phyloP scores from a whole-genome alignment of 2,113 vertebrate species.

The Mesembrinibis cayennensis region DNA sequence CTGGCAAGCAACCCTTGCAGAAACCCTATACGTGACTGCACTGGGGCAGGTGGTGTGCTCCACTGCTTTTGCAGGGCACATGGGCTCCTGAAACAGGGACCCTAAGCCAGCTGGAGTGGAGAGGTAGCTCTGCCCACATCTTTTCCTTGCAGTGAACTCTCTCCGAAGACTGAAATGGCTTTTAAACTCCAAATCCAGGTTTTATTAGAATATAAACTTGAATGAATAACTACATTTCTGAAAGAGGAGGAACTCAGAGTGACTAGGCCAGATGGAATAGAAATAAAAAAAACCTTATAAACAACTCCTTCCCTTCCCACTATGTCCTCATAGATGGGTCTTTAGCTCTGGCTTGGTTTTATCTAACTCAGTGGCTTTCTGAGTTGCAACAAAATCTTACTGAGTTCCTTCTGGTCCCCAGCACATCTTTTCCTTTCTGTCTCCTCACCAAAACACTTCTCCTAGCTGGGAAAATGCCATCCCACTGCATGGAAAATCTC shows the following conservation, averaged over 20 bases:
- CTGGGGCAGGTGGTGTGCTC: not conserved
- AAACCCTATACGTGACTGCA: accelerated
- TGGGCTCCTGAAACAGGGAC: not conserved
- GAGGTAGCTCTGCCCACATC: not conserved
- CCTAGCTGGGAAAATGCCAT: not conserved
- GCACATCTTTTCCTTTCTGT: not conserved
- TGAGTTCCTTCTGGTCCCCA: not conserved
- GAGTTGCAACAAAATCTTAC: not conserved
- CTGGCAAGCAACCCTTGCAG: not conserved
- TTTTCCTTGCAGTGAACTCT: not conserved
- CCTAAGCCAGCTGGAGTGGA: accelerated
- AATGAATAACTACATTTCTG: not conserved
- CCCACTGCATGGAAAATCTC: not conserved
- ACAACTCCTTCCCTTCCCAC: not conserved
- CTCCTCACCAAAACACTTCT: not conserved
- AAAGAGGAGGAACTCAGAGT: not conserved
- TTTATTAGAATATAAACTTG: slow-evolving; percentile 1
- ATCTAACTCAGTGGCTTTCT: not conserved
- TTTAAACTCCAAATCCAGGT: not conserved
- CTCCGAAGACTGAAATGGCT: not conserved
- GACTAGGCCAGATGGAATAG: not conserved
- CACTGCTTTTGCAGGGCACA: not conserved
- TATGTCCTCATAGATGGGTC: not conserved
- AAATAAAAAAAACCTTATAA: not conserved
- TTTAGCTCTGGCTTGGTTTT: not conserved